A percentile compares a stretch with the other conserved stretches of the same genome.
Evolutionary conservation across 2,797 vertebrate genomes (phyloP).

Genomic region (Sorex maritimensis): DNA sequence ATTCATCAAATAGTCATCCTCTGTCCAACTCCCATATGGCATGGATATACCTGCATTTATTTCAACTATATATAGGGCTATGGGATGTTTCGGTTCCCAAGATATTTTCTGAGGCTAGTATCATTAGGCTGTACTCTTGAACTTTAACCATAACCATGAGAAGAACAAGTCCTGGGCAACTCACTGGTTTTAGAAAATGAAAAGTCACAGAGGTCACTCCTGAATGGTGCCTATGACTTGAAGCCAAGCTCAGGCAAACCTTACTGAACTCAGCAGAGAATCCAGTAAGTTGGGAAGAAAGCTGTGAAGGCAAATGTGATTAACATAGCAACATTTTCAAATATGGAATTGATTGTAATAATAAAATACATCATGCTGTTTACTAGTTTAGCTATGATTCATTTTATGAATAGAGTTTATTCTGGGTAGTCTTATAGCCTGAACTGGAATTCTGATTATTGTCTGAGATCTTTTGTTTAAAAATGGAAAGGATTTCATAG

Average conservation of each 20-base stretch:
- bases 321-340: constrained; percentile 50
- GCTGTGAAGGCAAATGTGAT: background rate
- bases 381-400: constrained; percentile 31
- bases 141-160: background rate
- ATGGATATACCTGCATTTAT: background rate
- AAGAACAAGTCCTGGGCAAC: background rate
- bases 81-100: background rate
- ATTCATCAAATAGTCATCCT: background rate
- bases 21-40: background rate
- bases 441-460: constrained; percentile 17
- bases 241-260: background rate
- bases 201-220: background rate
- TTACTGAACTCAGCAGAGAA: background rate
- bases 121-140: background rate
- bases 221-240: background rate
- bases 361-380: constrained; percentile 21
- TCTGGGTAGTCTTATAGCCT: constrained; percentile 36
- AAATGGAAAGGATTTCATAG: constrained; percentile 2
- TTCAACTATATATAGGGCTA: background rate
- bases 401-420: constrained; percentile 61
- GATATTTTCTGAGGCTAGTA: background rate
- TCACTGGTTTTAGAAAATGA: background rate
- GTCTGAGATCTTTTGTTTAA: constrained; percentile 2
- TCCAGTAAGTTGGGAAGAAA: background rate
- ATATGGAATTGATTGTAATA: background rate